These are phyloP conservation scores for Phocoena sinus DNA, from an alignment of 2,113 vertebrate species.

Conservation along the genomic window DNA sequence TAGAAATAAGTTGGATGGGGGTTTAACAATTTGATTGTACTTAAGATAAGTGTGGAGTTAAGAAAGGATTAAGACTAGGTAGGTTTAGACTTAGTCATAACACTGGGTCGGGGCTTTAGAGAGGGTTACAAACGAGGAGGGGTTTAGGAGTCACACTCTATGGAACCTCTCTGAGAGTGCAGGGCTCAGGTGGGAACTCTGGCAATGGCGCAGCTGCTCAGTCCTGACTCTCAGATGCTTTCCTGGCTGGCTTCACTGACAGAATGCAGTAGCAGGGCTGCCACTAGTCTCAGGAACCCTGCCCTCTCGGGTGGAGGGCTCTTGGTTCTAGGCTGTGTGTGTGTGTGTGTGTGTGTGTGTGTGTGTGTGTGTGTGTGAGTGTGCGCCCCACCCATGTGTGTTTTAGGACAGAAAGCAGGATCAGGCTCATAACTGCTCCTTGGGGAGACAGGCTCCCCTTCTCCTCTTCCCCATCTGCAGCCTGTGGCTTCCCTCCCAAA, in stretches of 20 bases:
- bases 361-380: neutral
- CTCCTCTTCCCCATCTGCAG: neutral
- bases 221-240: neutral
- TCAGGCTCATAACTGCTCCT: neutral
- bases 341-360: neutral
- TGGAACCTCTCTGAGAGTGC: neutral
- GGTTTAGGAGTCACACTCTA: neutral
- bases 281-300: neutral
- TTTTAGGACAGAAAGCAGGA: neutral
- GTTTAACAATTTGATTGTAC: neutral
- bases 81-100: neutral
- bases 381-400: neutral
- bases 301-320: neutral
- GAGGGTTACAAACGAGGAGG: neutral
- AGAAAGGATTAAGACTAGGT: neutral
- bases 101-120: neutral
- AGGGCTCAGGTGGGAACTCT: neutral
- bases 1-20: neutral
- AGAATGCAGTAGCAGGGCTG: rapidly evolving
- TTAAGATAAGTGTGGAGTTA: neutral
- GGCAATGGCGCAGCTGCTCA: neutral
- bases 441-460: neutral
- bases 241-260: neutral
- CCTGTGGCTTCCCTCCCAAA: neutral
- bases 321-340: neutral